These are phyloP conservation scores for Pseudachorutes palmiensis DNA, from an alignment of 1,140 invertebrate genomes.

Conservation along the genomic window DNA sequence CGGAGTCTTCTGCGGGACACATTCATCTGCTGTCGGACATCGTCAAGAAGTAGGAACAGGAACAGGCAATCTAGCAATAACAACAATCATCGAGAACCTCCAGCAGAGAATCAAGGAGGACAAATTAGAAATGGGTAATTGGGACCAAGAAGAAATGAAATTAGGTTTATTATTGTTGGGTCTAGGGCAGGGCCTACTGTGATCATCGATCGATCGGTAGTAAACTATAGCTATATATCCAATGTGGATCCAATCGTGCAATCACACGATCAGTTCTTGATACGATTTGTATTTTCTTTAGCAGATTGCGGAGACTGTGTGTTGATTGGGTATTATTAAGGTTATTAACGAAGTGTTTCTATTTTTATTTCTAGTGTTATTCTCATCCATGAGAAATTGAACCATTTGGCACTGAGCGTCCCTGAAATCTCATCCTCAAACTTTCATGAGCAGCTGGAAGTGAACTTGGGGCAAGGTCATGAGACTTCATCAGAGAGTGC, in stretches of 20 bases:
- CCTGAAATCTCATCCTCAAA: conserved; percentile 33
- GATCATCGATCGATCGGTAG: too few species aligned
- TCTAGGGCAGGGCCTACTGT: not conserved
- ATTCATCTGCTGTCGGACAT: conserved; percentile 26
- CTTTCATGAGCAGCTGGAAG: conserved; percentile 15
- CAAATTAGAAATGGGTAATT: conserved; percentile 1
- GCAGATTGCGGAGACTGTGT: not conserved
- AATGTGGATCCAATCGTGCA: not conserved
- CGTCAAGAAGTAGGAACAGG: not conserved
- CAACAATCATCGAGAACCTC: not conserved
- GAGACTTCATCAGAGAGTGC: conserved; percentile 17
- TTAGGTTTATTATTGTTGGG: too few species aligned
- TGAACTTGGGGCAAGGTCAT: not conserved
- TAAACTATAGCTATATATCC: not conserved
- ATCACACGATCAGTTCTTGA: not conserved
- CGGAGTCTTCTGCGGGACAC: conserved; percentile 27
- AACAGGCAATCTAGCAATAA: not conserved
- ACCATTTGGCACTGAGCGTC: conserved; percentile 34
- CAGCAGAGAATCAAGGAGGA: not conserved
- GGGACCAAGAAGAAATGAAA: not conserved
- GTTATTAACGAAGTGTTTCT: not conserved
- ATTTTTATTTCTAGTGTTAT: conserved; percentile 32
- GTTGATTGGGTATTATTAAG: not conserved
- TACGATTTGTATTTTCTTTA: too few species aligned
- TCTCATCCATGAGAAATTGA: conserved; percentile 37